Conservation (phyloP, 2,888 invertebrate species). For the Antheraea assamensis region DNA sequence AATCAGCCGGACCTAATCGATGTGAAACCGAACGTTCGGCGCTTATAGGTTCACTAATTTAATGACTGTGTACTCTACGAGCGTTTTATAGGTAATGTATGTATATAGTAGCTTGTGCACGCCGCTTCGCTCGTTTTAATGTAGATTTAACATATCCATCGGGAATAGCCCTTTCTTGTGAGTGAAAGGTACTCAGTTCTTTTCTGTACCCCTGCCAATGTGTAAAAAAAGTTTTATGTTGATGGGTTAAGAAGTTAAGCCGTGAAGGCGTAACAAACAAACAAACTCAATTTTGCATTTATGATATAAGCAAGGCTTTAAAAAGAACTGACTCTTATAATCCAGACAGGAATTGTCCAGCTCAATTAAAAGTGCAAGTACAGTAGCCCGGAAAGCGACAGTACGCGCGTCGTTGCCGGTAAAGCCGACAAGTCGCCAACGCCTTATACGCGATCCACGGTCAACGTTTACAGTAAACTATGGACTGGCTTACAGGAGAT, state of each 20-base stretch:
- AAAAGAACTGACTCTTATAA: neutral
- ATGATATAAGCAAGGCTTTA: no score
- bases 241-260: no score
- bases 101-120: no score
- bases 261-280: no score
- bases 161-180: no score
- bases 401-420: constrained; percentile 44
- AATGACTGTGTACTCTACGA: neutral
- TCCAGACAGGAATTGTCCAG: neutral
- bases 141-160: no score
- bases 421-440: constrained; percentile 48
- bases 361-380: constrained; percentile 30
- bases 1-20: constrained; percentile 74
- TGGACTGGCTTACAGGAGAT: constrained; percentile 14
- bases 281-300: no score
- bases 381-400: constrained; percentile 38
- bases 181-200: no score
- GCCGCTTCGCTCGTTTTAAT: no score
- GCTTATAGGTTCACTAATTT: constrained; percentile 13
- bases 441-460: constrained; percentile 58
- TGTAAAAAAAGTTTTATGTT: no score
- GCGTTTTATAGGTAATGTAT: no score
- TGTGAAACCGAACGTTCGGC: constrained; percentile 42
- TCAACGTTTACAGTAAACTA: constrained; percentile 6
- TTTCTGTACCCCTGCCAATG: no score